phyloP scores from a whole-genome alignment of 53 echinoderm and acorn worm genomes.

The Crossaster papposus region DNA sequence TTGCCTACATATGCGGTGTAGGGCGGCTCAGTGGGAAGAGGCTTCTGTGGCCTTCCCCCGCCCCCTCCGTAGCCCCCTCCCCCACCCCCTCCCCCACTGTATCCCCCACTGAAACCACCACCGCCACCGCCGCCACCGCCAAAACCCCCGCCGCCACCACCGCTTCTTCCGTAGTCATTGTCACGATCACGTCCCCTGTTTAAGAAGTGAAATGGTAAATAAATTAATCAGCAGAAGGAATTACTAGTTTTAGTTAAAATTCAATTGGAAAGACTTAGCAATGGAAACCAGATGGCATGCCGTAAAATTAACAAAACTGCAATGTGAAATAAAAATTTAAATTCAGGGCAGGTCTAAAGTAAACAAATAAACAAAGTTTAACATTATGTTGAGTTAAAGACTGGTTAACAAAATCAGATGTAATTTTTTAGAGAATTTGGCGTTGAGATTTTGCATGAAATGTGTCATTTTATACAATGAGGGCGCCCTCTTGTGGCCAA shows the following conservation, averaged over 20 bases:
- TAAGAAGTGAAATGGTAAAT: background rate
- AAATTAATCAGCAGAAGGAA: background rate
- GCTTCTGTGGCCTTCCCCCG: conserved; percentile 52
- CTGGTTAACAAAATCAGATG: no score
- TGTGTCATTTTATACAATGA: background rate
- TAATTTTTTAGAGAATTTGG: no score
- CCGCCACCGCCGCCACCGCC: conserved; percentile 67
- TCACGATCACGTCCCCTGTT: conserved; percentile 62
- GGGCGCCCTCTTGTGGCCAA: background rate
- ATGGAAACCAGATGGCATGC: no score
- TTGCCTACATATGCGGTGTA: conserved; percentile 96
- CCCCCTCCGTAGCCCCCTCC: conserved; percentile 65
- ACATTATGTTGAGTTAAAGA: no score
- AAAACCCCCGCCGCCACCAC: conserved; percentile 46
- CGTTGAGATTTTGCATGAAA: no score
- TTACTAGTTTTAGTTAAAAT: background rate
- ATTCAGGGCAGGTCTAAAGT: no score
- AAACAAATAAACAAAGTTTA: no score
- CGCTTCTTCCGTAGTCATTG: conserved; percentile 62
- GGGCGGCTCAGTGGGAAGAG: conserved; percentile 86
- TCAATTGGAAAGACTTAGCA: background rate
- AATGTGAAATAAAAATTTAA: no score
- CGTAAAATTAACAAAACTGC: no score
- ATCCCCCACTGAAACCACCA: conserved; percentile 30
- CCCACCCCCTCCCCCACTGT: conserved; percentile 25